Conservation (phyloP, 2,797 vertebrate species). For the Kryptopterus vitreolus region DNA sequence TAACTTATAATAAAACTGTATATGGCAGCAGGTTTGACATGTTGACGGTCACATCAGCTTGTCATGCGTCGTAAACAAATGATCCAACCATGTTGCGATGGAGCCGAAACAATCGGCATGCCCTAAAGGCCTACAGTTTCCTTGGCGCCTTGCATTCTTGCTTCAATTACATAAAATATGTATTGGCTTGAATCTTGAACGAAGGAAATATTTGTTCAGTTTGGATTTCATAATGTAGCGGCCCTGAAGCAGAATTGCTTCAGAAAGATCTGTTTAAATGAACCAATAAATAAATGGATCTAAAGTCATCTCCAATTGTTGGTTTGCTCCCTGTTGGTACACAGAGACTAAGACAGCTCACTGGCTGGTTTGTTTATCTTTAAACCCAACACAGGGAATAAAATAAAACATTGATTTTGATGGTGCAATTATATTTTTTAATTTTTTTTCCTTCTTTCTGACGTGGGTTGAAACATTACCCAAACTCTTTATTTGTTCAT, state of each 20-base stretch:
- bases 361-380: constrained; percentile 7
- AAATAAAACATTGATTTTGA: no score
- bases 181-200: not conserved
- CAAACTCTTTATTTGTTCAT: no score
- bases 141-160: constrained; percentile 8
- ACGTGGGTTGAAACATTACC: no score
- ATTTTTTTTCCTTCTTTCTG: no score
- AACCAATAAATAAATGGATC: constrained; percentile 9
- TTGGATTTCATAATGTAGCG: constrained; percentile 15
- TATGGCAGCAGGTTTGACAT: not conserved
- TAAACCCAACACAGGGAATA: not conserved
- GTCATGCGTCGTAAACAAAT: constrained; percentile 13
- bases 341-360: not conserved
- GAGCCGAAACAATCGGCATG: not conserved
- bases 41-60: not conserved
- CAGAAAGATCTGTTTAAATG: constrained; percentile 18
- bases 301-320: constrained; percentile 21
- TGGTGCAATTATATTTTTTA: no score
- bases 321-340: constrained; percentile 66
- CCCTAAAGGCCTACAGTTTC: constrained; percentile 15
- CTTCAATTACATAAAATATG: constrained; percentile 20
- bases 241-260: constrained; percentile 5
- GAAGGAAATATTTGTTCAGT: not conserved
- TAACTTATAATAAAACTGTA: not conserved
- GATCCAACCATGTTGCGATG: not conserved